phyloP scores from a whole-genome alignment of 2,797 vertebrate genomes.

The Enteromius argenteus region DNA sequence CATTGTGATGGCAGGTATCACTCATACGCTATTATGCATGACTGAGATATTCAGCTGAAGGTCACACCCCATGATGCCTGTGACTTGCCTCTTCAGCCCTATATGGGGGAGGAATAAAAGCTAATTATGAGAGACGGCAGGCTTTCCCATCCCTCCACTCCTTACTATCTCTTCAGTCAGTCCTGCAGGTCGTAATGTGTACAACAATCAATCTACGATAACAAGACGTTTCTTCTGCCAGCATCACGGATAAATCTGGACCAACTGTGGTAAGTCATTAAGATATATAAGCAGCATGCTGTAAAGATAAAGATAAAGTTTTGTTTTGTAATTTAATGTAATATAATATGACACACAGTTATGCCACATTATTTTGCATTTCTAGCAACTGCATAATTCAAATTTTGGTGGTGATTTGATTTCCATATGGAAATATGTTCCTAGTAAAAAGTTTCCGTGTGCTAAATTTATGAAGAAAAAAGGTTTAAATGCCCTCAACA shows the following conservation, averaged over 20 bases:
- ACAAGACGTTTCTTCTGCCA: constrained; percentile 18
- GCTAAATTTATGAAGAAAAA: neutral
- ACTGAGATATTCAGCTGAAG: constrained; percentile 69
- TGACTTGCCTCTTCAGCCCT: constrained; percentile 71
- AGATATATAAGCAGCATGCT: neutral
- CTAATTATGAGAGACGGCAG: constrained; percentile 83
- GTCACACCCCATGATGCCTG: constrained; percentile 78
- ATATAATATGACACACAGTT: neutral
- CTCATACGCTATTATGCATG: constrained; percentile 25
- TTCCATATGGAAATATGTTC: constrained; percentile 9
- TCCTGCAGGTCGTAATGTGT: constrained; percentile 50
- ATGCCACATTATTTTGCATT: neutral
- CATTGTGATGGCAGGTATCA: constrained; percentile 47
- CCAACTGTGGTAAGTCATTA: constrained; percentile 47
- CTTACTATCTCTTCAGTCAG: constrained; percentile 63
- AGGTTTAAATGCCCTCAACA: neutral
- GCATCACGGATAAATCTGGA: constrained; percentile 23
- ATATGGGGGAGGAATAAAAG: constrained; percentile 78
- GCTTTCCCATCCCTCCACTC: constrained; percentile 70
- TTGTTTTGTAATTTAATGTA: neutral
- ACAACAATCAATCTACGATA: constrained; percentile 43
- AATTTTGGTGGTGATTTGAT: neutral
- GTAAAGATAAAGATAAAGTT: neutral
- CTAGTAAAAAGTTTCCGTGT: neutral
- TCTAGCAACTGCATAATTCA: neutral